These are phyloP conservation scores for Cricetomys ansorgei DNA, from an alignment of 2,113 vertebrate genomes.

Conservation along the genomic window DNA sequence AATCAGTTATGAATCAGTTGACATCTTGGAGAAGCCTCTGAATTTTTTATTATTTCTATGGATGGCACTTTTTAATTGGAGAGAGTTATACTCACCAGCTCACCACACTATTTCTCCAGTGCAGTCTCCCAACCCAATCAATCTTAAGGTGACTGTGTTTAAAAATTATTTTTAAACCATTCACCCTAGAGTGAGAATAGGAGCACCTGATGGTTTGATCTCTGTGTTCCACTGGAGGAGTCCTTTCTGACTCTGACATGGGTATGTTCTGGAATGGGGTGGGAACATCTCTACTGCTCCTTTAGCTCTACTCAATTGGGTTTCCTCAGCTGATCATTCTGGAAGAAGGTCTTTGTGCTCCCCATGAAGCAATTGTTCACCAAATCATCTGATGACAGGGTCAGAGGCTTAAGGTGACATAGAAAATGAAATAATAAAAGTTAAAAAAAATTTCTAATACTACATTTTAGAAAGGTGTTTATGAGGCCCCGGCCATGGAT, in stretches of 20 bases:
- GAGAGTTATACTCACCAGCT: conserved; percentile 75
- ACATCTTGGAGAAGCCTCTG: conserved; percentile 78
- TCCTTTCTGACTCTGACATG: background rate
- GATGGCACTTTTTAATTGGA: conserved; percentile 76
- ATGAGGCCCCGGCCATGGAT: background rate
- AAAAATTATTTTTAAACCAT: conserved; percentile 25
- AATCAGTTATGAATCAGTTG: conserved; percentile 81
- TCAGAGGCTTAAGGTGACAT: background rate
- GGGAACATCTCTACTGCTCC: background rate
- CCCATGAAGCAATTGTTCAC: background rate
- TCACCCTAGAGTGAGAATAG: background rate
- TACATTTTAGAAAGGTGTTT: background rate
- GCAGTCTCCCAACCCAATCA: conserved; percentile 15
- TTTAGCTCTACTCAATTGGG: background rate
- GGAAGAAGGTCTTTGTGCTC: background rate
- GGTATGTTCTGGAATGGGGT: background rate
- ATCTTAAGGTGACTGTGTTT: background rate
- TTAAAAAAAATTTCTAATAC: background rate
- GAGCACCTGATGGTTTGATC: background rate
- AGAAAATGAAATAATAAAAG: background rate
- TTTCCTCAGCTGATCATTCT: background rate
- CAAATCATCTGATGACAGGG: background rate
- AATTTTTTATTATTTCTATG: conserved; percentile 84
- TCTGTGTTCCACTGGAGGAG: background rate
- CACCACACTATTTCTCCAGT: conserved; percentile 37